These are phyloP conservation scores for Brotogeris chrysoptera DNA, from an alignment of 2,797 vertebrate species.

Conservation along the genomic window DNA sequence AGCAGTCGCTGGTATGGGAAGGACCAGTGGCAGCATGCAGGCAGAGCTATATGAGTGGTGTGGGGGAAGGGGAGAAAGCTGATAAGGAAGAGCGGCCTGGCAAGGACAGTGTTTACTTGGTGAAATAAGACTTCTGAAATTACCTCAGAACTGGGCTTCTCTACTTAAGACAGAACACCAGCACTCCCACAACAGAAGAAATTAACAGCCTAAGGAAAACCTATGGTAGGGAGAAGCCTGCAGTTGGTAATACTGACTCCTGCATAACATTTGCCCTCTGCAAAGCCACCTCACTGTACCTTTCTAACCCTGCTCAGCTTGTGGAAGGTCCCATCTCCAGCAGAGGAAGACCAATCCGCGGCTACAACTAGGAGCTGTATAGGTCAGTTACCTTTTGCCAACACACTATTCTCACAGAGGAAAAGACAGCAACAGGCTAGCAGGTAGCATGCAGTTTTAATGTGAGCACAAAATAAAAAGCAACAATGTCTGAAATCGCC, in stretches of 20 bases:
- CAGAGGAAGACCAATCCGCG: rapidly evolving
- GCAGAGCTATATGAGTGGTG: not conserved
- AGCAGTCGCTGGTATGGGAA: not conserved
- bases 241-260: not conserved
- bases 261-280: rapidly evolving
- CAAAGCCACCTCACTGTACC: not conserved
- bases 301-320: not conserved
- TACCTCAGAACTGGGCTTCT: not conserved
- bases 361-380: not conserved
- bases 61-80: not conserved
- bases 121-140: not conserved
- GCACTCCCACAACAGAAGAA: not conserved
- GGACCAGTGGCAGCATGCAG: not conserved
- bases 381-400: not conserved
- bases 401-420: rapidly evolving
- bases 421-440: not conserved
- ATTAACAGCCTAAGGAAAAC: not conserved
- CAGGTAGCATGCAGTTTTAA: not conserved
- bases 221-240: not conserved
- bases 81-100: not conserved
- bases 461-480: not conserved
- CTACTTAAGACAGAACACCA: not conserved
- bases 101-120: not conserved
- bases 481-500: not conserved
- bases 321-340: not conserved